Percentiles rank a stretch among this genome's conserved stretches.
These are phyloP conservation scores for Platycheirus albimanus DNA, from an alignment of 2,888 invertebrate genomes.

Conservation along the genomic window DNA sequence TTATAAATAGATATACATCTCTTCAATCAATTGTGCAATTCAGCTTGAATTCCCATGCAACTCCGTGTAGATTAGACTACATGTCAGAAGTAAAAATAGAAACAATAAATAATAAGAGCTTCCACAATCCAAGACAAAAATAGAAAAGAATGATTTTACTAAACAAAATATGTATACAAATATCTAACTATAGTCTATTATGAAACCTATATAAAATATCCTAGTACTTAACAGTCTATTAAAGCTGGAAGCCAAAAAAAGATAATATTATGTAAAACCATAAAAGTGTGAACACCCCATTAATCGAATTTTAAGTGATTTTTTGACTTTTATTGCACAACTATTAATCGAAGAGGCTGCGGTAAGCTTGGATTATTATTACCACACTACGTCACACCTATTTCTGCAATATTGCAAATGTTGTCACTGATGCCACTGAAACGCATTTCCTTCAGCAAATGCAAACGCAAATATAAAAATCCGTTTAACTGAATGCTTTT, in stretches of 20 bases:
- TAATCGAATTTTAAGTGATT: conserved; percentile 17
- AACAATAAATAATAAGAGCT: conserved; percentile 1
- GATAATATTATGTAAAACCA: too few species aligned
- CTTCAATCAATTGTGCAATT: background rate
- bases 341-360: conserved; percentile 5
- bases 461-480: conserved; percentile 22
- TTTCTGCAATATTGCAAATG: background rate
- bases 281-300: conserved; percentile 28
- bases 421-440: conserved; percentile 1
- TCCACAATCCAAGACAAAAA: background rate
- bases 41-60: conserved; percentile 9
- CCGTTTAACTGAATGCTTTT: conserved; percentile 41
- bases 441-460: conserved; percentile 17
- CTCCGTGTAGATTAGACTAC: background rate
- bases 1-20: background rate
- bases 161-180: conserved; percentile 1
- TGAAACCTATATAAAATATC: background rate
- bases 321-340: conserved; percentile 37
- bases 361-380: conserved; percentile 15
- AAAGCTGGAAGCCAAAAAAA: too few species aligned
- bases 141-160: background rate
- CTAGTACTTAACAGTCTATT: background rate
- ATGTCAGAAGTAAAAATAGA: conserved; percentile 3
- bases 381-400: background rate
- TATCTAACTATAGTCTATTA: background rate